A percentile compares a stretch with the other conserved stretches of the same genome.
phyloP scores from a whole-genome alignment of 2,113 vertebrate genomes.

The Boleophthalmus pectinirostris region DNA sequence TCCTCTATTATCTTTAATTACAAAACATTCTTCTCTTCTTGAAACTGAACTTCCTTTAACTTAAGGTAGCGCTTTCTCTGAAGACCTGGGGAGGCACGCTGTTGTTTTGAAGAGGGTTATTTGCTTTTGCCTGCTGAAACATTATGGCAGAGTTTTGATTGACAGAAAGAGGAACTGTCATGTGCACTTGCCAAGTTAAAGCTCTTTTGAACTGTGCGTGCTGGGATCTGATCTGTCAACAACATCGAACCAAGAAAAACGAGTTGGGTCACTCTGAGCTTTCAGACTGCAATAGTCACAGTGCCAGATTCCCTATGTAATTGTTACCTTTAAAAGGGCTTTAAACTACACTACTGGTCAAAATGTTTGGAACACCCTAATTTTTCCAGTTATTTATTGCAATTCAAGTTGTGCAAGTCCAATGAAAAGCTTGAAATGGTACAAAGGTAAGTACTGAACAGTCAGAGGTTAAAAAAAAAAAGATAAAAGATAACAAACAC shows the following conservation, averaged over 20 bases:
- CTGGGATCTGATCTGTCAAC: conserved; percentile 46
- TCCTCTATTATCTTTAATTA: neutral
- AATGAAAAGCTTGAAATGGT: too few relatives aligned
- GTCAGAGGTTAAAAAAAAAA: too few relatives aligned
- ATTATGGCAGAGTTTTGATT: conserved; percentile 21
- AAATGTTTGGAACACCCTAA: too few relatives aligned
- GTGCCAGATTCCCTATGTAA: neutral
- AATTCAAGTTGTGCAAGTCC: too few relatives aligned
- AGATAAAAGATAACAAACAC: too few relatives aligned
- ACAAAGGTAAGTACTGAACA: too few relatives aligned
- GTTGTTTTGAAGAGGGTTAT: conserved; percentile 32
- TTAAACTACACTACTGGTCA: too few relatives aligned
- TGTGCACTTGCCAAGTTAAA: conserved; percentile 49
- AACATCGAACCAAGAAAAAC: conserved; percentile 57
- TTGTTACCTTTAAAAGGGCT: neutral
- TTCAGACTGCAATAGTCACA: neutral
- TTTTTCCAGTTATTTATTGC: too few relatives aligned
- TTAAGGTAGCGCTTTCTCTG: neutral
- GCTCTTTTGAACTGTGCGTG: conserved; percentile 50
- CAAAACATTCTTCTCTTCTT: neutral
- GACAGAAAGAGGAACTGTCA: conserved; percentile 49
- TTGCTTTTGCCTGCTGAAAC: conserved; percentile 14
- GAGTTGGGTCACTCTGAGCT: conserved; percentile 44
- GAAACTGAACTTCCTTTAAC: neutral
- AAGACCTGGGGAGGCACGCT: conserved; percentile 25